Conservation (phyloP, 2,888 invertebrate genomes). For the Monopis laevigella region DNA sequence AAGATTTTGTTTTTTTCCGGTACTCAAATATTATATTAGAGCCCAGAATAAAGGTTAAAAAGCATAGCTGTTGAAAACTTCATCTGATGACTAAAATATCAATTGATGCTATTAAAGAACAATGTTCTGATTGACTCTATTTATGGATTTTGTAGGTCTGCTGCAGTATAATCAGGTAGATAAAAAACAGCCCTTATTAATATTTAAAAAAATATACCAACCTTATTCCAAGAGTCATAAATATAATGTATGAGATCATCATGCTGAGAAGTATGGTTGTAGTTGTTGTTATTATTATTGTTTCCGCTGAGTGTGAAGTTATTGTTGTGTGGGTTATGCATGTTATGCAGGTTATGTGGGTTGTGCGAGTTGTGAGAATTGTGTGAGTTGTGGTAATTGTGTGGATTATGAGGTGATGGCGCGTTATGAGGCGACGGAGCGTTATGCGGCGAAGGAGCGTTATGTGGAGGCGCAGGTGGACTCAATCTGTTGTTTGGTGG, state of each 20-base stretch:
- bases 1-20: no score
- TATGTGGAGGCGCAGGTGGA: constrained; percentile 11
- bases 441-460: constrained; percentile 7
- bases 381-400: not conserved
- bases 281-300: constrained; percentile 24
- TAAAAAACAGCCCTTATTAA: constrained; percentile 23
- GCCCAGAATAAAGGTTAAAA: no score
- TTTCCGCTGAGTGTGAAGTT: constrained; percentile 28
- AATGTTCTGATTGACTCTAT: no score
- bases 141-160: no score
- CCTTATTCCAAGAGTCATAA: constrained; percentile 80
- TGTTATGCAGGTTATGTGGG: constrained; percentile 7
- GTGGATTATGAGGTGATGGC: not conserved
- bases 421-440: no score
- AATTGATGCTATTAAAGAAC: no score
- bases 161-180: no score
- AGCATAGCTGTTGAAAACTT: no score
- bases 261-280: constrained; percentile 57
- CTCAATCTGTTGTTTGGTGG: constrained; percentile 9
- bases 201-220: constrained; percentile 26
- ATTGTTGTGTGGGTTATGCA: constrained; percentile 20
- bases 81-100: no score
- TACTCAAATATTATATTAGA: no score
- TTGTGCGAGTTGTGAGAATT: not conserved
- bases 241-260: constrained; percentile 84